A percentile compares a stretch with the other conserved stretches of the same genome.
These are phyloP conservation scores for Brachionus paranguensis DNA, from an alignment of 1,140 invertebrate genomes.

Conservation along the genomic window DNA sequence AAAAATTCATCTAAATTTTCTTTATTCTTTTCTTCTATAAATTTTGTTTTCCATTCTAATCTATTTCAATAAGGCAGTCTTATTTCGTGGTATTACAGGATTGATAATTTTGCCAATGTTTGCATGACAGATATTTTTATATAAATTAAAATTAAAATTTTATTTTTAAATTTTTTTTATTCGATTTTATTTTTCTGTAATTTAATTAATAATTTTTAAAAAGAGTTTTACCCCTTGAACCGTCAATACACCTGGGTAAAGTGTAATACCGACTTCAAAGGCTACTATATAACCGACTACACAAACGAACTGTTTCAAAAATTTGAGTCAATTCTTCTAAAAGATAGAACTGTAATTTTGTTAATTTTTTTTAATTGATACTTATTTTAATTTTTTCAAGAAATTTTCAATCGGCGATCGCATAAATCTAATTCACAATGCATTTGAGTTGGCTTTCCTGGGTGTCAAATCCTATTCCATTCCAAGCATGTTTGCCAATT, in stretches of 20 bases:
- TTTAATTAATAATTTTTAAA: too few relatives aligned
- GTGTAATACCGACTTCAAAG: slow-evolving; percentile 36
- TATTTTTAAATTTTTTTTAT: not conserved
- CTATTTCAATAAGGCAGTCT: too few relatives aligned
- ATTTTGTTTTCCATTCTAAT: not conserved
- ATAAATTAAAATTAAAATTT: not conserved
- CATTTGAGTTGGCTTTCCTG: slow-evolving; percentile 20
- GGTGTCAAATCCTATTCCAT: slow-evolving; percentile 15
- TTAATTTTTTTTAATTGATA: not conserved
- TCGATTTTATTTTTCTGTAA: too few relatives aligned
- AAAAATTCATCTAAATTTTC: too few relatives aligned
- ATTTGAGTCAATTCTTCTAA: not conserved
- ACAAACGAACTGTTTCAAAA: not conserved
- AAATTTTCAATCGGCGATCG: slow-evolving; percentile 14
- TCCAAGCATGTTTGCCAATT: not conserved
- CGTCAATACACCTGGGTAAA: slow-evolving; percentile 29
- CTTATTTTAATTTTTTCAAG: not conserved
- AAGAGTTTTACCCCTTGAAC: not conserved
- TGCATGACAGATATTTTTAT: too few relatives aligned
- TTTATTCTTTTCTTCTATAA: not conserved
- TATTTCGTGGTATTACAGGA: too few relatives aligned
- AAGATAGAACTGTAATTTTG: not conserved
- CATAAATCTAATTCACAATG: slow-evolving; percentile 5
- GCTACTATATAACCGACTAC: slow-evolving; percentile 35
- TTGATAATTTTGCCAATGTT: too few relatives aligned